Base-by-base conservation (phyloP, 2,113 vertebrate genomes). In the Bucco capensis region DNA sequence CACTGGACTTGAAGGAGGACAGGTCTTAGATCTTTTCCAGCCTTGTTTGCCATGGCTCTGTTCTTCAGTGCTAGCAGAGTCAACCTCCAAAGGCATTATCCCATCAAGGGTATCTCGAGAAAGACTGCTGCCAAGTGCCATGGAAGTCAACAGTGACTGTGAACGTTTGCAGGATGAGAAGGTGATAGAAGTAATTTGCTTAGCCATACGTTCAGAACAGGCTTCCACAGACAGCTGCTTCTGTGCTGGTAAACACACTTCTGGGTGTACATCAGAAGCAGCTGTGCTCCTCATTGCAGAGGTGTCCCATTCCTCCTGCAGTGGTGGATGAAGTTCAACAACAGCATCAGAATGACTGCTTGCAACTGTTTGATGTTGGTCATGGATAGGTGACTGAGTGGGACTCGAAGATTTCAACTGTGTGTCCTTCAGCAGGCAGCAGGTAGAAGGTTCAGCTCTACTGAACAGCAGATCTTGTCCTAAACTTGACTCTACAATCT, bases 171-270 rank as follows among this genome's bases (percentile, higher is more conserved):
- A 86, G n/a, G 98, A 97, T 57, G 98, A 58, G 25, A 97, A 97
- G 46, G 97, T 97, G 89, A 98, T 96, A 19, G 98, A 97, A 13
- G 97, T 89, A 49, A 98, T 93, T 14, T 97, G 96, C 53, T 91
- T 94, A 18, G 58, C 72, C 15, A 69, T 51, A 62, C 96, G 93
- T 40, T 85, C 77, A 50, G 78, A 28, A 16, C 33, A 21, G 61
- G 61, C 21, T 57, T 89, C 87, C 85, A 71, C 1, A 17, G 53
- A 33, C 25, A 42, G 30, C 37, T 90, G 31, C 87, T 82, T 89
- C 46, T 60, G 69, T 82, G 92, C 31, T 17, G 62, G 64, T 10
- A 81, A 16, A 70, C 6, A 33, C n/a, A 42, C 72, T 74, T 49
- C 53, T 10, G 15, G 0, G 0, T 3, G 58, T 17, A 2, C 5